A percentile compares a stretch with the other conserved stretches of the same genome.
Conservation (phyloP, 1,140 invertebrate species). For the Brachionus rubens region DNA sequence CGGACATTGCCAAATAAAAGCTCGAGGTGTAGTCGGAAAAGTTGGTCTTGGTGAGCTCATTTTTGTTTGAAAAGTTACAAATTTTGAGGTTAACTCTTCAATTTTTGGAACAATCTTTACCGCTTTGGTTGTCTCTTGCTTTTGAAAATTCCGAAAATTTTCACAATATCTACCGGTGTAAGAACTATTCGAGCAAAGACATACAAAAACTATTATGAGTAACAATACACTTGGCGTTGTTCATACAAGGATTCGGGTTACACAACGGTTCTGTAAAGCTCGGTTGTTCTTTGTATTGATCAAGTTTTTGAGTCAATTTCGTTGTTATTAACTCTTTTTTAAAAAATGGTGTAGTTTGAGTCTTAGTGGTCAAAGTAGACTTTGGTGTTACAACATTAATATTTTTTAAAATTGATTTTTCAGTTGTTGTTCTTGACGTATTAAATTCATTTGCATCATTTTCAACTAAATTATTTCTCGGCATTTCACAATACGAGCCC, state of each 20-base stretch:
- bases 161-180: slow-evolving; percentile 39
- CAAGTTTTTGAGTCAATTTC: not conserved
- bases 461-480: slow-evolving; percentile 17
- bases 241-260: slow-evolving; percentile 42
- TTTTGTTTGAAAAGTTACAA: not conserved
- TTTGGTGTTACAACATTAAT: not conserved
- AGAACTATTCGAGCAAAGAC: slow-evolving; percentile 20
- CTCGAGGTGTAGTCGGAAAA: not conserved
- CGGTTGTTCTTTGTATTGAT: too few relatives aligned
- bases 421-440: not conserved
- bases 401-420: not conserved
- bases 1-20: slow-evolving; percentile 41
- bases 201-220: slow-evolving; percentile 10
- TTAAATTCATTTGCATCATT: slow-evolving; percentile 1
- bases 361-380: too few relatives aligned
- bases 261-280: slow-evolving; percentile 17
- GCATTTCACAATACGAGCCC: slow-evolving; percentile 42
- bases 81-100: not conserved
- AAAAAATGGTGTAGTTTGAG: not conserved
- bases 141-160: not conserved
- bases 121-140: not conserved
- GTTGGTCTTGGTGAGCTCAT: not conserved
- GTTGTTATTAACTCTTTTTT: not conserved
- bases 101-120: not conserved
- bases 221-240: slow-evolving; percentile 27